Base-by-base conservation (phyloP, 2,113 vertebrate species). In the Lethenteron reissneri region DNA sequence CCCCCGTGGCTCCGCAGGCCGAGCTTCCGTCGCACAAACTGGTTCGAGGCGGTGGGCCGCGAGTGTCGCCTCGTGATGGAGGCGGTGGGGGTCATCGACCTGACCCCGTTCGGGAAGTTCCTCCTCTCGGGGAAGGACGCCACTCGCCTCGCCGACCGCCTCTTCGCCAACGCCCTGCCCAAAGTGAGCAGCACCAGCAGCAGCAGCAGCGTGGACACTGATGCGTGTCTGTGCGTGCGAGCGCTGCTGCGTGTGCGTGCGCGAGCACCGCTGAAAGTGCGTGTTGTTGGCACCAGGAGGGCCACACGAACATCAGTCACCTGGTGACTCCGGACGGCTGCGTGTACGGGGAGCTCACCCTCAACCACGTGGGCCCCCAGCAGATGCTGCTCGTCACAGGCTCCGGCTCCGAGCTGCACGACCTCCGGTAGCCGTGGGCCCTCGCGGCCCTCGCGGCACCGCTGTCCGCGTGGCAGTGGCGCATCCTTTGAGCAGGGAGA, bases 41-140 rank as follows among this genome's bases (percentile, higher is more conserved):
- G 94, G 94, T 95, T 95, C 77, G 79, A 80, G 73, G 86, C 90
- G 2, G 89, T 95, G 21, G 85, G 89, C 15, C 81, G 80, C 74
- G 92, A 99, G 76, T 95, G 86, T 78, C 84, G 87, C 72, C 85
- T 88, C 74, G 90, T 97, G 80, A 91, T 92, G 88, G 87, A 97
- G 82, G 95, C 81, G 76, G 91, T 96, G 17, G 92, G 90, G 62
- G 87, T 99, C 74, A 90, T 95, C 75, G 94, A 99, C 79, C 85
- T 99, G 76, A 84, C 89, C 2, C 91, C 92, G 1, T 96, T 97
- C 77, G 90, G 85, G 73, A 99, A 97, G 77, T 95, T 95, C 78
- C 78, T 78, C 14, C 81, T 99, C 75, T 92, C 86, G 82, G 94
- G n/a, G 74, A 81, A 78, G 75, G 92, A 96, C 78, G 85, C 91